Evolutionary conservation across 2,888 invertebrate species (phyloP), one percentile per base, ranked within the genome.

Genomic region (Cabera pusaria): DNA sequence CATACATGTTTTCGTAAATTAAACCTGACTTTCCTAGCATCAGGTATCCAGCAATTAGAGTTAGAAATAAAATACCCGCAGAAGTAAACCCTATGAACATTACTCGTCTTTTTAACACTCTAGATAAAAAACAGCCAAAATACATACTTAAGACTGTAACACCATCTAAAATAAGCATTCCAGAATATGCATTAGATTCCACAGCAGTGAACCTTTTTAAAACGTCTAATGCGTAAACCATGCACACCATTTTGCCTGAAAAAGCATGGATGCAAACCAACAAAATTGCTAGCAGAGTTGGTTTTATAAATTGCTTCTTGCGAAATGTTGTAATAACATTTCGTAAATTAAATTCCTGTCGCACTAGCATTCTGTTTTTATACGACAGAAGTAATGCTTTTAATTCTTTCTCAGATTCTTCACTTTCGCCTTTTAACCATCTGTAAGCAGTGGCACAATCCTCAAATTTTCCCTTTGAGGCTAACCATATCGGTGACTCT

Each of bases 111-210:
- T 51, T 68, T 0, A 63, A 19, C 7, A 48, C 14, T 44, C 48
- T 68, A 0, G 59, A 44, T 18, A 69, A 10, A 9, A 26, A 5
- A 14, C 58, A 50, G 3, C 64, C 63, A 1, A 56, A 7, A 39
- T 69, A 69, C 64, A 66, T 66, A 22, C 66, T 59, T 0, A 50
- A 7, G 0, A 76, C 58, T 5, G 74, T 69, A 0, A 75, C 45
- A 1, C 66, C 66, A 12, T 76, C 74, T 31, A 76, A 47, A 20
- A 71, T 60, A 5, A 75, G 37, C 68, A 76, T 71, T 5, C 53
- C 60, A 0, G 34, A 40, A 6, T 74, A 74, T 0, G 74, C 69
- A 0, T 59, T 49, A 0, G 37, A 31, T 35, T 69, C 64, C 11
- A 43, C 56, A 0, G 37, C 32, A 0, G 66, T 68, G 5, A 73